Percentiles rank a stretch among this genome's conserved stretches.
phyloP scores from a whole-genome alignment of 2,888 invertebrate genomes.

The Dugesia japonica region DNA sequence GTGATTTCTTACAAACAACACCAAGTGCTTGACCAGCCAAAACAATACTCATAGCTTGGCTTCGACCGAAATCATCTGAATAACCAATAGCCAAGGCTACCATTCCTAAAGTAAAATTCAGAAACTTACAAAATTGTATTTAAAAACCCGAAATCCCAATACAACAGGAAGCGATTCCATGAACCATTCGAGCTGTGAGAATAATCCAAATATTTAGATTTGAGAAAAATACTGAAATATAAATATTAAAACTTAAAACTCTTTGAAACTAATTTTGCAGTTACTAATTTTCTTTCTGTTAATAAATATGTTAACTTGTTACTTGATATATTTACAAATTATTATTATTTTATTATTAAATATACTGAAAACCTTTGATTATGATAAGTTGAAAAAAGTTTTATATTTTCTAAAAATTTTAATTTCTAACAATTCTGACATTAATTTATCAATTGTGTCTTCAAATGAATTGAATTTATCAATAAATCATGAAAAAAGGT shows the following conservation, averaged over 20 bases:
- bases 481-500: too few relatives aligned
- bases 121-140: neutral
- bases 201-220: neutral
- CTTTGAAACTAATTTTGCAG: too few relatives aligned
- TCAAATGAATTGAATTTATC: too few relatives aligned
- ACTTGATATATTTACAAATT: too few relatives aligned
- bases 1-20: slow-evolving; percentile 52
- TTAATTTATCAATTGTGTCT: too few relatives aligned
- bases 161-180: neutral
- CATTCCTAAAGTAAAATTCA: slow-evolving; percentile 53
- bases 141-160: neutral
- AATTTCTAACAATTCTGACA: too few relatives aligned
- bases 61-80: slow-evolving; percentile 52
- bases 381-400: too few relatives aligned
- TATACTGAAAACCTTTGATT: too few relatives aligned
- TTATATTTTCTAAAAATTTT: too few relatives aligned
- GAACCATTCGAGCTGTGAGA: neutral
- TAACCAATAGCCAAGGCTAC: slow-evolving; percentile 58
- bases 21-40: slow-evolving; percentile 66
- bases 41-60: slow-evolving; percentile 63
- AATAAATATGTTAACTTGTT: too few relatives aligned
- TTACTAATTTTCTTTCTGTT: too few relatives aligned
- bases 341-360: too few relatives aligned
- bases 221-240: slow-evolving; percentile 1
- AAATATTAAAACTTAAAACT: neutral